These are phyloP conservation scores for Oryzias woworae DNA, from an alignment of 2,113 vertebrate species.

Conservation along the genomic window DNA sequence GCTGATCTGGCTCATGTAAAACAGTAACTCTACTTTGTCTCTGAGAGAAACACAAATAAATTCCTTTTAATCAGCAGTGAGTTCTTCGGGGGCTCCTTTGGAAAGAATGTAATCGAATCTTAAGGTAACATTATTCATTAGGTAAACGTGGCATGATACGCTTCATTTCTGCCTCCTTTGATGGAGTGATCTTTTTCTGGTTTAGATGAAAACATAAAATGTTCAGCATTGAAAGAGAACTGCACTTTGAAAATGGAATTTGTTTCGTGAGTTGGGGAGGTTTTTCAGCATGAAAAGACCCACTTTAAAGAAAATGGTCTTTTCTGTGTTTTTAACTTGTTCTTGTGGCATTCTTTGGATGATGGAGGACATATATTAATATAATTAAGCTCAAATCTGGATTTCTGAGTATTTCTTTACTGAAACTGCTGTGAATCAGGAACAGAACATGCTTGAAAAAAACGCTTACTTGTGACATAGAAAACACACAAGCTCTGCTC, in stretches of 20 bases:
- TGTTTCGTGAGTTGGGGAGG: conserved; percentile 22
- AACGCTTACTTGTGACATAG: too few species aligned
- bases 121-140: conserved; percentile 63
- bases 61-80: conserved; percentile 66
- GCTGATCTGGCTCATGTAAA: conserved; percentile 63
- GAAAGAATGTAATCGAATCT: conserved; percentile 71
- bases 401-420: too few species aligned
- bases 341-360: too few species aligned
- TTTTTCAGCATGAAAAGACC: conserved; percentile 10
- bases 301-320: too few species aligned
- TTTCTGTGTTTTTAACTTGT: too few species aligned
- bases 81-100: conserved; percentile 63
- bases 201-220: conserved; percentile 41
- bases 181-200: conserved; percentile 31
- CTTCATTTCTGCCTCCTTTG: conserved; percentile 46
- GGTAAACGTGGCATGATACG: conserved; percentile 48
- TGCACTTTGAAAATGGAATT: conserved; percentile 18
- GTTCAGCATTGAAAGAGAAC: conserved; percentile 15
- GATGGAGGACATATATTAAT: too few species aligned
- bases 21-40: conserved; percentile 45
- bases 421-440: too few species aligned
- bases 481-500: too few species aligned
- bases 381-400: too few species aligned
- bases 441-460: too few species aligned
- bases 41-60: conserved; percentile 65